Evolutionary conservation across 2,888 invertebrate species (phyloP).

Genomic region (Didymodactylos carnosus): DNA sequence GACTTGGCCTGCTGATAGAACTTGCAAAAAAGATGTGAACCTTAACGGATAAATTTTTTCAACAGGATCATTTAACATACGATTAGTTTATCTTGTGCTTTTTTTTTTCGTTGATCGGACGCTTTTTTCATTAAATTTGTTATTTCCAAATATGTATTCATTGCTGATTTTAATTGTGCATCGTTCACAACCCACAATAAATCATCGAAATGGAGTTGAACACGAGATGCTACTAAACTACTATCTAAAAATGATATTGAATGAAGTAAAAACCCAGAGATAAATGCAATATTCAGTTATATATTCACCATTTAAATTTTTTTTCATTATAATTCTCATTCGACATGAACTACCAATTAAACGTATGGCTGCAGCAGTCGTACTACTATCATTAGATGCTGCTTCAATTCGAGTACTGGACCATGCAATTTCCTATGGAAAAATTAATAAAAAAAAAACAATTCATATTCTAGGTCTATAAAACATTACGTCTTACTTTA

Average conservation of each 20-base stretch:
- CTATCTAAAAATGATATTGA: constrained; percentile 50
- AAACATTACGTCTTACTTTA: constrained; percentile 40
- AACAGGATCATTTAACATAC: too few relatives aligned
- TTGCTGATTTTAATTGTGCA: constrained; percentile 74
- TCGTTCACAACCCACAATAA: constrained; percentile 89
- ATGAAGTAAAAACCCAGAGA: background rate
- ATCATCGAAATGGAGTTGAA: constrained; percentile 79
- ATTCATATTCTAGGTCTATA: background rate
- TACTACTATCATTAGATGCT: constrained; percentile 17
- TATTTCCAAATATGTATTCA: constrained; percentile 36
- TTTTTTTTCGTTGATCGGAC: constrained; percentile 25
- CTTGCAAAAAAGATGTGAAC: background rate
- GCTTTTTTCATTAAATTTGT: constrained; percentile 29
- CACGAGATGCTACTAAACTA: constrained; percentile 67
- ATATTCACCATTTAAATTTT: constrained; percentile 58
- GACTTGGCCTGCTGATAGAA: background rate
- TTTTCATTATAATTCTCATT: constrained; percentile 83
- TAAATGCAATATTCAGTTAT: too few relatives aligned
- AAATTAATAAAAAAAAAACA: background rate
- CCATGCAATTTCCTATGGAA: constrained; percentile 56
- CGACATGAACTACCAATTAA: constrained; percentile 77
- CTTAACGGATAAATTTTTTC: too few relatives aligned
- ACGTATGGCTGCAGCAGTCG: constrained; percentile 51
- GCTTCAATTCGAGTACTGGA: constrained; percentile 87
- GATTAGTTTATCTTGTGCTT: constrained; percentile 28